These are phyloP conservation scores for Nematostella vectensis DNA, from an alignment of 92 coral and sea anemone species.

Conservation along the genomic window DNA sequence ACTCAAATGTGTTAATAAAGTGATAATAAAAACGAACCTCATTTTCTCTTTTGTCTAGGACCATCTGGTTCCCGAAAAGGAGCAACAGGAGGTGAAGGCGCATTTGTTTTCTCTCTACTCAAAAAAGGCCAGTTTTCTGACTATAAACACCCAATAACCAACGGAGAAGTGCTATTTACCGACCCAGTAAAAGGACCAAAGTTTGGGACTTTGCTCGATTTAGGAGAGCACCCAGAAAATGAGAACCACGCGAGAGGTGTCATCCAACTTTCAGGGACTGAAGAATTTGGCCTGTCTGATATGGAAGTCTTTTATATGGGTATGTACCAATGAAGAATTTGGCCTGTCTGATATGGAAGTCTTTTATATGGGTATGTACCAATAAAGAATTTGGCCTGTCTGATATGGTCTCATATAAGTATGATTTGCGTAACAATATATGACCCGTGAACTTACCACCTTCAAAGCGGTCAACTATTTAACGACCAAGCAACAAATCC, in stretches of 20 bases:
- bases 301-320: conserved; percentile 37
- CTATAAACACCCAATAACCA: too few relatives aligned
- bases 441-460: too few relatives aligned
- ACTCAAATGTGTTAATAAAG: too few relatives aligned
- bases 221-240: conserved; percentile 1
- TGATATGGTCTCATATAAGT: conserved; percentile 25
- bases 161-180: conserved; percentile 1
- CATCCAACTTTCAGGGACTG: conserved; percentile 14
- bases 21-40: too few relatives aligned
- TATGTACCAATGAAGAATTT: conserved; percentile 6
- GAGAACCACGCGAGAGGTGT: not conserved
- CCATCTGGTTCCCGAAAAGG: too few relatives aligned
- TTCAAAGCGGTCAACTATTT: too few relatives aligned
- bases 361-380: conserved; percentile 30
- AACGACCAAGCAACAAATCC: too few relatives aligned
- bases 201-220: conserved; percentile 8
- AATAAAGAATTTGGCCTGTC: conserved; percentile 7
- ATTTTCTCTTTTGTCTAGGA: too few relatives aligned
- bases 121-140: too few relatives aligned
- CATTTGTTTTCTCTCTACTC: too few relatives aligned
- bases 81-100: too few relatives aligned
- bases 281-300: conserved; percentile 3
- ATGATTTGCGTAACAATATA: too few relatives aligned
- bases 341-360: conserved; percentile 21
- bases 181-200: not conserved